These are phyloP conservation scores for Schizaphis graminum DNA, from an alignment of 2,888 invertebrate species.

Conservation along the genomic window DNA sequence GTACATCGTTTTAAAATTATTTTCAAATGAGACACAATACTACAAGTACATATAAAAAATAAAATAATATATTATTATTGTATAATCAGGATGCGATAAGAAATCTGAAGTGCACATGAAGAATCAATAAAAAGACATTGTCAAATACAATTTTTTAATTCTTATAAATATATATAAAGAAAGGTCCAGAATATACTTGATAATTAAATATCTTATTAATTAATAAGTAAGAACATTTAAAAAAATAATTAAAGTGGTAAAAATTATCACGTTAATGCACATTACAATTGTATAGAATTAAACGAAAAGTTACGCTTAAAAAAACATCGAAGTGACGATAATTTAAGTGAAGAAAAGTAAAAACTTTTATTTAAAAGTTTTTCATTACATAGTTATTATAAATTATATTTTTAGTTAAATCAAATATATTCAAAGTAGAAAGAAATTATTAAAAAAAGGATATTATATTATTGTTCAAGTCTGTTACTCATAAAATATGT, in stretches of 20 bases:
- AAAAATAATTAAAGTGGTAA: not conserved
- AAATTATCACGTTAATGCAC: not conserved
- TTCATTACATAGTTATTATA: not conserved
- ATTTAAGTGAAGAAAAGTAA: not conserved
- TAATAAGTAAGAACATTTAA: not conserved
- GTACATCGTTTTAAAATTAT: not conserved
- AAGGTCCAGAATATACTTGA: not conserved
- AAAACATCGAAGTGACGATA: not conserved
- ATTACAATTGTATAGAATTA: not conserved
- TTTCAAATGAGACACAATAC: not conserved
- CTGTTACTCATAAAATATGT: not conserved
- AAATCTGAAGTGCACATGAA: not conserved
- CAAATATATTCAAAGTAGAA: not conserved
- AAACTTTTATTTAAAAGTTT: not conserved
- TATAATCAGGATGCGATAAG: not conserved
- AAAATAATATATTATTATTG: not conserved
- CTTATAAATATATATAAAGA: not conserved
- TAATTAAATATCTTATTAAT: not conserved
- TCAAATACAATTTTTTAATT: not conserved
- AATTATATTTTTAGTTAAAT: not conserved
- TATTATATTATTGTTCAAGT: not conserved
- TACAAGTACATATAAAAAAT: not conserved
- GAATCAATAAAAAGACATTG: not conserved
- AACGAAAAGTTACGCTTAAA: not conserved
- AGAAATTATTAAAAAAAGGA: not conserved